Conservation (phyloP, 2,113 vertebrate species). For the Microcebus murinus region DNA sequence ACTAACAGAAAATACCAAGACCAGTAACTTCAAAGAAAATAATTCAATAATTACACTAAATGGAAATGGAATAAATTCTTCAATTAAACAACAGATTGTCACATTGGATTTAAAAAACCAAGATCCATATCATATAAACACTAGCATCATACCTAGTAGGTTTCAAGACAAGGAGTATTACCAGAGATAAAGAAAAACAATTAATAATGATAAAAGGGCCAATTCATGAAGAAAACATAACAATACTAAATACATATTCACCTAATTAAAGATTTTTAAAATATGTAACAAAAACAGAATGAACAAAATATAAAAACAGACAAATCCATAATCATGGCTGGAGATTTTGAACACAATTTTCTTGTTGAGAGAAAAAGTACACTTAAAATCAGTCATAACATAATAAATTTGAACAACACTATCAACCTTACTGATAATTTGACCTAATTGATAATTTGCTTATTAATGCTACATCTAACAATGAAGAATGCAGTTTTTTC, state of each 20-base stretch:
- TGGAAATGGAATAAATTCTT: neutral
- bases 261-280: neutral
- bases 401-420: neutral
- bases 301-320: neutral
- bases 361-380: neutral
- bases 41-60: neutral
- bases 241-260: neutral
- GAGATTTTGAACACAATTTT: neutral
- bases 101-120: neutral
- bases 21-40: neutral
- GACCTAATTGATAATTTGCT: neutral
- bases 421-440: neutral
- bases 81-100: neutral
- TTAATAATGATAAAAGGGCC: neutral
- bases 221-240: neutral
- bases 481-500: neutral
- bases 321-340: neutral
- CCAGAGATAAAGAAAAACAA: neutral
- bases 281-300: neutral
- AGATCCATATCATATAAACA: neutral
- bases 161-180: neutral
- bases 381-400: neutral
- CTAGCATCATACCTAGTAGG: neutral
- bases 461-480: neutral
- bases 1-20: neutral